Evolutionary conservation across 2,113 vertebrate species (phyloP).

Genomic region (Vanacampus margaritifer): DNA sequence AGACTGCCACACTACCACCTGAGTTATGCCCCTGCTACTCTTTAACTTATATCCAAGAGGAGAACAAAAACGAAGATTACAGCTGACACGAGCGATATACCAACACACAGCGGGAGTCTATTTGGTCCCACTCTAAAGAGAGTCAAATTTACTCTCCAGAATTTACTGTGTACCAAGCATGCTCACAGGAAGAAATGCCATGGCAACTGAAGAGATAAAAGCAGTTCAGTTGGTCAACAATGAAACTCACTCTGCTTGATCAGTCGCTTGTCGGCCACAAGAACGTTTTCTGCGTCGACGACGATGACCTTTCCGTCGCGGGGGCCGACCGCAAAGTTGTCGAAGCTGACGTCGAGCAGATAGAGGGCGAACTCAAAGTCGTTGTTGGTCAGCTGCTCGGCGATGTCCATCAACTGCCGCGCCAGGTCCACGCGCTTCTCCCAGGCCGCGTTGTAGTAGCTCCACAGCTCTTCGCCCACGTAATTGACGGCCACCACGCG

Average conservation of each 20-base stretch:
- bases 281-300: conserved; percentile 96
- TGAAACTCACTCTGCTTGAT: conserved; percentile 93
- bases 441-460: conserved; percentile 94
- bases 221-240: background rate
- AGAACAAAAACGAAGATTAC: no score
- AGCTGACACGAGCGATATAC: no score
- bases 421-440: conserved; percentile 94
- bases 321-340: conserved; percentile 97
- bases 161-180: background rate
- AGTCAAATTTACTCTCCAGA: no score
- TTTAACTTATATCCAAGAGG: no score
- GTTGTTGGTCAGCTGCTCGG: conserved; percentile 97
- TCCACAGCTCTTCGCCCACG: conserved; percentile 97
- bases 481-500: conserved; percentile 98
- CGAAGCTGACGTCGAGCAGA: conserved; percentile 97
- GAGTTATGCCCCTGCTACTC: no score
- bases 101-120: no score
- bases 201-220: conserved; percentile 5
- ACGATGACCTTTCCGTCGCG: conserved; percentile 96
- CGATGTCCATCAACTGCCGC: conserved; percentile 96
- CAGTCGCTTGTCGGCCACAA: conserved; percentile 96
- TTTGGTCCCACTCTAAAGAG: no score
- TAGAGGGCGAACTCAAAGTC: conserved; percentile 99
- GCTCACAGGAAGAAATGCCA: conserved; percentile 2
- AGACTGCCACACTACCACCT: no score